Evolutionary conservation across 2,113 vertebrate genomes (phyloP), one percentile per base, ranked within the genome.

Genomic region (Sphyrna mokarran): DNA sequence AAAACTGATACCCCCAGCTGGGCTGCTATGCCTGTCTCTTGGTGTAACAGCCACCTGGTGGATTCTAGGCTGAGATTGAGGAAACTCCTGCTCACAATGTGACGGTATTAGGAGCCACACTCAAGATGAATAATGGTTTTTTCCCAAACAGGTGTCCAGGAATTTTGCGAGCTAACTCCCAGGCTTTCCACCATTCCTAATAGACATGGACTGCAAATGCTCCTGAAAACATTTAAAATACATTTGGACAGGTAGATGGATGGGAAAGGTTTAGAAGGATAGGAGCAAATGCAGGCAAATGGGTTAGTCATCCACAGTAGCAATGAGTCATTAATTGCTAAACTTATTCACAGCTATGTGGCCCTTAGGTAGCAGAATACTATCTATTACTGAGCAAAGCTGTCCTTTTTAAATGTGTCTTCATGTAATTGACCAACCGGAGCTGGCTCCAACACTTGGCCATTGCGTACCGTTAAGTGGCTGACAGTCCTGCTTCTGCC

Each of bases 81-180:
- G 76, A 80, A 37, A 1, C 22, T 54, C 86, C 66, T 54, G 76
- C 68, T 54, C 22, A 33, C 48, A 29, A 18, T 86, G 63, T 95
- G 76, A 94, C 87, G 78, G 95, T 95, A 22, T 94, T 66, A 66
- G 95, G 96, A 26, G 89, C 89, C 89, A 95, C 95, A 94, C 90
- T 87, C 26, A 68, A 96, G 14, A 96, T 94, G 13, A 89, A 80
- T 29, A 68, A 48, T n/a, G 66, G 63, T 96, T 96, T 95, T 69
- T 76, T 40, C 87, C 95, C 83, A 96, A 95, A 95, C 33, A 96
- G 23, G 29, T n/a, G 20, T 78, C 72, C 72, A 78, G 9, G 72
- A n/a, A 78, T 78, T 23, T 78, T 54, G 48, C 22, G 43, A 5
- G 9, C 85, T 58, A 87, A 87, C 85, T 87, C 22, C 85, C 7